phyloP scores from a whole-genome alignment of 2,113 vertebrate species.

The Lota lota region DNA sequence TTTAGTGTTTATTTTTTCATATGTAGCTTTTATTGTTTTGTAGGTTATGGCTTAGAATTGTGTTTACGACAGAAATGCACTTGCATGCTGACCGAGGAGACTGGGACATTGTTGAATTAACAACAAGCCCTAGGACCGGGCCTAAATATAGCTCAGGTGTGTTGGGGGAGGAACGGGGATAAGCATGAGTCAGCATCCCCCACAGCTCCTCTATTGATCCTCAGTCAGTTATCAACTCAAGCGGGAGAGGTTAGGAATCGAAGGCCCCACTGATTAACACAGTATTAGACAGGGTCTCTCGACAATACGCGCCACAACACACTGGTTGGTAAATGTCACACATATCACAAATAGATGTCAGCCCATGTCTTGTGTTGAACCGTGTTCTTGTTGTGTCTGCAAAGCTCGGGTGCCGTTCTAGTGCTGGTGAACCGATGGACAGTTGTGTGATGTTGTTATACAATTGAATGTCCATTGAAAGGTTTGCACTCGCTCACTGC shows the following conservation, averaged over 20 bases:
- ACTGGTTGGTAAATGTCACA: constrained; percentile 3
- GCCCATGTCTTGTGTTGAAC: not conserved
- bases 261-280: constrained; percentile 40
- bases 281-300: constrained; percentile 27
- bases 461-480: no score
- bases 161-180: no score
- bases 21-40: no score
- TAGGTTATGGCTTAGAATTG: no score
- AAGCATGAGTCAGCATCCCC: constrained; percentile 57
- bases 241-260: constrained; percentile 30
- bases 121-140: not conserved
- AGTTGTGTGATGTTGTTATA: no score
- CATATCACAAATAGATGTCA: not conserved
- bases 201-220: constrained; percentile 36
- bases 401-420: not conserved
- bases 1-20: no score
- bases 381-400: not conserved
- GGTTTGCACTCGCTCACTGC: not conserved
- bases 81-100: not conserved
- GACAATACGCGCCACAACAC: no score
- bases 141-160: constrained; percentile 45
- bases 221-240: constrained; percentile 32
- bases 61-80: no score
- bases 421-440: no score
- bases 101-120: constrained; percentile 19